A percentile compares a stretch with the other conserved stretches of the same genome.
Evolutionary conservation across 1,140 invertebrate genomes (phyloP).

Genomic region (Batillaria attramentaria): DNA sequence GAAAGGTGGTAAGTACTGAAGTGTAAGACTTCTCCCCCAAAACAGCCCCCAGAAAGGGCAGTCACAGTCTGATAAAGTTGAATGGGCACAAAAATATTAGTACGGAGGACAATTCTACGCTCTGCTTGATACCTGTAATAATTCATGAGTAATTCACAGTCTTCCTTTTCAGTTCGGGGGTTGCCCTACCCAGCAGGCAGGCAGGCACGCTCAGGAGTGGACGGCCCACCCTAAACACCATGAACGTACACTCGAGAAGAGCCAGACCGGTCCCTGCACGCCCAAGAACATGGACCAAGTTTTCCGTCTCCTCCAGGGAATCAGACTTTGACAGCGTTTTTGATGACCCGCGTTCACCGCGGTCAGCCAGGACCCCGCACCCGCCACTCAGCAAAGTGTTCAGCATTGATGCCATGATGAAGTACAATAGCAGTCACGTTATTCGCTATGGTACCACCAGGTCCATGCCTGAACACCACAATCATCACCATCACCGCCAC

Average conservation of each 20-base stretch:
- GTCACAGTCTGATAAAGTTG: neutral
- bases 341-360: neutral
- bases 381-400: neutral
- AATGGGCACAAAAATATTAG: neutral
- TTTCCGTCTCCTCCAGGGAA: neutral
- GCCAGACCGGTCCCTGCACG: neutral
- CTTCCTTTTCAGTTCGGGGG: no score
- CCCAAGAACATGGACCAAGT: neutral
- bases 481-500: neutral
- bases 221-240: neutral
- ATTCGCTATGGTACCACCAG: conserved; percentile 26
- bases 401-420: neutral
- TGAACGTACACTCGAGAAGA: neutral
- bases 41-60: no score
- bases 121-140: neutral
- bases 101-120: no score
- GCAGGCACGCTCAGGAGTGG: neutral
- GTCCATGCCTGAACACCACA: conserved; percentile 13
- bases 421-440: neutral
- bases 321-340: neutral
- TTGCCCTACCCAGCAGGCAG: neutral
- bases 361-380: neutral
- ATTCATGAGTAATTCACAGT: neutral
- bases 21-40: no score
- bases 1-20: no score